Evolutionary conservation across 2,113 vertebrate species (phyloP).

Genomic region (Ciconia boyciana): DNA sequence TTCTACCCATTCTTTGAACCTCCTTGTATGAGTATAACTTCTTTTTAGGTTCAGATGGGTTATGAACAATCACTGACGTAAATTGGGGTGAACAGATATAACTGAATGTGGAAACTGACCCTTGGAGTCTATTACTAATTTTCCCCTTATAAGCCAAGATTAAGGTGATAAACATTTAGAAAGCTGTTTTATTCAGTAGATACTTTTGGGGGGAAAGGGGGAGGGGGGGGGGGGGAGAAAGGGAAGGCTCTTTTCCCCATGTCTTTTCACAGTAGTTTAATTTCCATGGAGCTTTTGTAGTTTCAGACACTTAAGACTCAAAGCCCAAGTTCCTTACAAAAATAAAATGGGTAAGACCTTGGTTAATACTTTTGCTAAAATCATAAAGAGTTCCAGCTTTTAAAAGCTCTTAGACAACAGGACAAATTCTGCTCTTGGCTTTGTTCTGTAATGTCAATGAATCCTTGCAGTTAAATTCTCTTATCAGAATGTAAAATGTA

Average conservation of each 20-base stretch:
- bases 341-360: neutral
- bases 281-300: neutral
- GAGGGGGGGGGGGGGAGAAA: too few species aligned
- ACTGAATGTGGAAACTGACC: neutral
- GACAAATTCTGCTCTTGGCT: neutral
- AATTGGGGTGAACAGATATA: neutral
- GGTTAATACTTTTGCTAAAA: neutral
- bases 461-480: neutral
- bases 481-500: neutral
- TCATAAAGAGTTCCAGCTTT: neutral
- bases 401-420: neutral
- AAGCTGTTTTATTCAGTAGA: neutral
- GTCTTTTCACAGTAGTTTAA: neutral
- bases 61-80: neutral
- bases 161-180: neutral
- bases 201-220: fast-evolving
- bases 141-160: neutral
- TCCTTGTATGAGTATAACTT: neutral
- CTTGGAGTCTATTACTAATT: neutral
- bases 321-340: neutral
- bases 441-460: neutral
- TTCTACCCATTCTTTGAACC: neutral
- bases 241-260: neutral
- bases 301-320: neutral
- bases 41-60: neutral